Evolutionary conservation across 1,140 invertebrate species (phyloP), one percentile per base, ranked within the genome.

Genomic region (Drosophila ohnishii): DNA sequence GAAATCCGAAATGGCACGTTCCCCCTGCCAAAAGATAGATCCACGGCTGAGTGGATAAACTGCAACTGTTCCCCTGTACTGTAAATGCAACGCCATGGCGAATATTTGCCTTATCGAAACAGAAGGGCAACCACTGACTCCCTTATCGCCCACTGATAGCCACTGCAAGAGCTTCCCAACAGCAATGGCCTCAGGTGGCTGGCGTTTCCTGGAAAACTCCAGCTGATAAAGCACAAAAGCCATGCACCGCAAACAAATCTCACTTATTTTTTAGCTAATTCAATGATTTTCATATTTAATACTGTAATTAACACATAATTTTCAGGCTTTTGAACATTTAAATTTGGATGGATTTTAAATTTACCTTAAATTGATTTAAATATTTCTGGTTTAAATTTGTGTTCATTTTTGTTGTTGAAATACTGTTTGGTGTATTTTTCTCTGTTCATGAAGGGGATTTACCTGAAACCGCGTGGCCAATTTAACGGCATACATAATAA

Each of bases 181-280:
- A 69, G 78, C 65, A 82, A 72, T 82, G 82, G 78, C 70, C 78
- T 78, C 71, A 77, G 72, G 47, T 62, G 65, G 59, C 60, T 69
- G 35, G 45, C 64, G 50, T 77, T 87, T 88, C 84, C 77, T 55
- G 84, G 84, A 87, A 87, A 88, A 78, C 32, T 56, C 69, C 13
- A 32, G 82, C 82, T 81, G 82, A 85, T 86, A 78, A 82, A 72
- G 82, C 78, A 72, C 32, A 71, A 83, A 79, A 69, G 40, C 22
- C 14, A 6, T n/a, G 64, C 22, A 37, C 32, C 9, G 48, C 13
- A 37, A 37, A 6, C 34, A 34, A 53, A 14, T 13, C 3, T 7
- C 1, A 35, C 22, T 2, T 1, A 9, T 22, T 14, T 9, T 35
- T 4, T 4, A 22, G 19, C 13, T 14, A 22, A 22, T 8, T 19